Conservation (phyloP, 2,113 vertebrate genomes). For the Micronycteris hirsuta region DNA sequence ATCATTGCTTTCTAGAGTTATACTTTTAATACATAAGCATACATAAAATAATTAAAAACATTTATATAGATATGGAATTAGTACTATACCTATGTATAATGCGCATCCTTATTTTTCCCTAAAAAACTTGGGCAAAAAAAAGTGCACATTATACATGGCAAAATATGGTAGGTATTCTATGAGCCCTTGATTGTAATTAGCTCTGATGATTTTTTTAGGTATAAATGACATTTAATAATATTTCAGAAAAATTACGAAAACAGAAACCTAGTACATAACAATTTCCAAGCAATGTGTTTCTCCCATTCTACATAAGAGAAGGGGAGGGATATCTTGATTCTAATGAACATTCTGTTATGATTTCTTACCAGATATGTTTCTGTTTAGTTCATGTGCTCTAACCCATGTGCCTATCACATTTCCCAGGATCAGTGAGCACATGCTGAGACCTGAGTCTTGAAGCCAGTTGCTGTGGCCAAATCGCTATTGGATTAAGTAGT, state of each 20-base stretch:
- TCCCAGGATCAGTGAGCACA: neutral
- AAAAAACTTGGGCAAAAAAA: no score
- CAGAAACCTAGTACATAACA: neutral
- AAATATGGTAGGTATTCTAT: neutral
- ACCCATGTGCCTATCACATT: neutral
- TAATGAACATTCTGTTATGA: neutral
- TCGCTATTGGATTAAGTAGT: constrained; percentile 19
- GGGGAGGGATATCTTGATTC: neutral
- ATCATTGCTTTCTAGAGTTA: no score
- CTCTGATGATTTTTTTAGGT: neutral
- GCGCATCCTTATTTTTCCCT: no score
- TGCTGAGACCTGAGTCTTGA: neutral
- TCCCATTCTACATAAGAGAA: neutral
- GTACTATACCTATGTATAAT: no score
- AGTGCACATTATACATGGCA: no score
- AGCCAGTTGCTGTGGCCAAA: neutral
- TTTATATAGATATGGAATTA: no score
- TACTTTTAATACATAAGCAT: no score
- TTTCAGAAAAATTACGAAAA: neutral
- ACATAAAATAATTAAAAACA: no score
- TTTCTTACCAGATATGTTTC: neutral
- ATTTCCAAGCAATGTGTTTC: neutral
- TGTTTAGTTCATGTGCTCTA: neutral
- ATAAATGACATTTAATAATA: neutral
- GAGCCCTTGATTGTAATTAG: neutral